These are phyloP conservation scores for Arctocebus calabarensis DNA, from an alignment of 2,797 vertebrate genomes.

Conservation along the genomic window DNA sequence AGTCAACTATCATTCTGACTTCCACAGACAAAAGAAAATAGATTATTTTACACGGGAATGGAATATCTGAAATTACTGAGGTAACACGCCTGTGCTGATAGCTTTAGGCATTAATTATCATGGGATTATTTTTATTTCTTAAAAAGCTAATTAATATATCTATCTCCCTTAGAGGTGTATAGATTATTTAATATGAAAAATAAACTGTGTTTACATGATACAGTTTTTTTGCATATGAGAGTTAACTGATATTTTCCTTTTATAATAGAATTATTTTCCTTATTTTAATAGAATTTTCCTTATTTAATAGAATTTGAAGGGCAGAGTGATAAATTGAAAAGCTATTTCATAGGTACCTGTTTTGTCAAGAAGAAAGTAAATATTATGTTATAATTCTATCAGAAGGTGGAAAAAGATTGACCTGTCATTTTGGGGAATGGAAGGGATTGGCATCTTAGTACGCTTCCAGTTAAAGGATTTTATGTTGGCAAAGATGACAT, in stretches of 20 bases:
- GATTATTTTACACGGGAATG: not conserved
- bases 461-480: constrained; percentile 7
- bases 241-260: not conserved
- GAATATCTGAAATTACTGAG: not conserved
- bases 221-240: not conserved
- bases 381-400: not conserved
- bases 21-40: constrained; percentile 30
- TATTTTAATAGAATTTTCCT: not conserved
- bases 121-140: constrained; percentile 18
- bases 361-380: not conserved
- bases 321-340: not conserved
- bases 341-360: not conserved
- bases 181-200: constrained; percentile 11
- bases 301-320: not conserved
- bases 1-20: not conserved
- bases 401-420: not conserved
- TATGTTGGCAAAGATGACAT: not conserved
- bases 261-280: not conserved
- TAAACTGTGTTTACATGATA: not conserved
- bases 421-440: not conserved
- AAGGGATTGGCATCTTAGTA: not conserved
- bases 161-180: not conserved
- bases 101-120: not conserved
- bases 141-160: not conserved
- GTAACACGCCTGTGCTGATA: not conserved